A percentile compares a stretch with the other conserved stretches of the same genome.
Evolutionary conservation across 2,888 invertebrate genomes (phyloP).

Genomic region (Machimus atricapillus): DNA sequence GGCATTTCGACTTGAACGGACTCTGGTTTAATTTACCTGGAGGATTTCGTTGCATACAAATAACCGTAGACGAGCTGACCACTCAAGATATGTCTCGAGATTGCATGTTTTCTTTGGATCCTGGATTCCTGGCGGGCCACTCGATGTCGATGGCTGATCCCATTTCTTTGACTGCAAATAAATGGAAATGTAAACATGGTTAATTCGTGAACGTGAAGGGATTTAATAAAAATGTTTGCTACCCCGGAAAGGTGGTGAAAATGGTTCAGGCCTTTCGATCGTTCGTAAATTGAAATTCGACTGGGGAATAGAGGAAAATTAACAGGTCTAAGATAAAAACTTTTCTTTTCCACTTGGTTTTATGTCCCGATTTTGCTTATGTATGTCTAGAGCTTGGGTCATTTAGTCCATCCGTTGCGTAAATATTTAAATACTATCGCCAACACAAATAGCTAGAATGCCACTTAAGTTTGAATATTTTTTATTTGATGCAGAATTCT

Average conservation of each 20-base stretch:
- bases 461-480: not conserved
- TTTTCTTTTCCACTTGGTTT: not conserved
- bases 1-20: not conserved
- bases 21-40: conserved; percentile 55
- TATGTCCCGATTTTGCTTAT: not conserved
- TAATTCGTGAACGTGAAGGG: conserved; percentile 48
- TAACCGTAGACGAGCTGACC: conserved; percentile 61
- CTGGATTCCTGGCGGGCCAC: conserved; percentile 56
- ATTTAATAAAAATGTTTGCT: conserved; percentile 39
- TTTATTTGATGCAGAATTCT: not conserved
- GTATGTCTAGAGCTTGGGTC: not conserved
- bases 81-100: conserved; percentile 61
- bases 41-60: conserved; percentile 62
- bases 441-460: not conserved
- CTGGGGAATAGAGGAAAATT: not conserved
- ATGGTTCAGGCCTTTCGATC: not conserved
- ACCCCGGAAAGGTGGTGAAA: not conserved
- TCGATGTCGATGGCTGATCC: conserved; percentile 58
- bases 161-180: conserved; percentile 51
- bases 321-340: not conserved
- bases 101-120: conserved; percentile 62
- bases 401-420: not conserved
- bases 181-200: conserved; percentile 24
- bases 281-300: not conserved
- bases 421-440: not conserved